Evolutionary conservation across 2,113 vertebrate genomes (phyloP).

Genomic region (Crotalus viridis): DNA sequence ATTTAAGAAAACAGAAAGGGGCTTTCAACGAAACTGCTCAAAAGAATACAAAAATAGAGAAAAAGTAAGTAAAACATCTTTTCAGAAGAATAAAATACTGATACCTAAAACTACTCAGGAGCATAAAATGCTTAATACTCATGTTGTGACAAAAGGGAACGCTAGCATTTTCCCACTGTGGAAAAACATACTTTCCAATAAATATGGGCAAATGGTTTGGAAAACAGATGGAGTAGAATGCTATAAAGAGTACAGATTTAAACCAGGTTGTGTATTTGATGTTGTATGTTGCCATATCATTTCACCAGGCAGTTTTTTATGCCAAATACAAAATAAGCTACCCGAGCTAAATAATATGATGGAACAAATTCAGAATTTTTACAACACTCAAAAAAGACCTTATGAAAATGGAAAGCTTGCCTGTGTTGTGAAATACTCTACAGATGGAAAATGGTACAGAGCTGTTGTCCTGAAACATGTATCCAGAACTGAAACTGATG

Average conservation of each 20-base stretch:
- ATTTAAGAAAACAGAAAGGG: background rate
- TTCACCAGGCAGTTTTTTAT: constrained; percentile 84
- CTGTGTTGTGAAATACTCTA: constrained; percentile 76
- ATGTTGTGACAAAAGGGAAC: background rate
- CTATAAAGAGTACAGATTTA: constrained; percentile 72
- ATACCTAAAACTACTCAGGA: background rate
- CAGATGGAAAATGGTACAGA: constrained; percentile 81
- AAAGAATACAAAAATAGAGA: background rate
- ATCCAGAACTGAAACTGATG: constrained; percentile 49
- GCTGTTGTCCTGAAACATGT: constrained; percentile 67
- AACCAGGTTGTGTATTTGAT: constrained; percentile 74
- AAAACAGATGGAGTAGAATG: background rate
- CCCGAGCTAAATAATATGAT: constrained; percentile 76
- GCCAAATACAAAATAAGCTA: constrained; percentile 72
- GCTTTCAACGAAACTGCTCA: background rate
- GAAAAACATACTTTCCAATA: constrained; percentile 26
- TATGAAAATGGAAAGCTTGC: constrained; percentile 70
- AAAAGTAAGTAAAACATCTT: background rate
- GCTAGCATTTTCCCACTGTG: constrained; percentile 19
- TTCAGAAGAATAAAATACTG: constrained; percentile 10
- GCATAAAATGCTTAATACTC: constrained; percentile 13
- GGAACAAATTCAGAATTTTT: constrained; percentile 78
- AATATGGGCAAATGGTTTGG: fast-evolving
- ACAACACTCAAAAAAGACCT: constrained; percentile 62
- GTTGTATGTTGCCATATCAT: constrained; percentile 72